Evolutionary conservation across 2,797 vertebrate species (phyloP).

Genomic region (Trichosurus vulpecula): DNA sequence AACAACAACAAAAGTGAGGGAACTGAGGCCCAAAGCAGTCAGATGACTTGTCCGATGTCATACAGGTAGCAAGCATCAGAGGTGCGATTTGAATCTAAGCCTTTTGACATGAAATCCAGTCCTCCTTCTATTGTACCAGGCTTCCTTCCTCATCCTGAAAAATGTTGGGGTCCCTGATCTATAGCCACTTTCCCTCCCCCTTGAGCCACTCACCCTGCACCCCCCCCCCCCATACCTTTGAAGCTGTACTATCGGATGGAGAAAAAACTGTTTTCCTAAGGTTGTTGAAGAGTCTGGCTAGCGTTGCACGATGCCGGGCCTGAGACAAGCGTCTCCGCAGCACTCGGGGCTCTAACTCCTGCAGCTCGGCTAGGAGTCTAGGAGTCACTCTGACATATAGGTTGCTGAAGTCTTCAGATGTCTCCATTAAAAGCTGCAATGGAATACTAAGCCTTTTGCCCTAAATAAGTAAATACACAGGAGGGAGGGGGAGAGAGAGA

Average conservation of each 20-base stretch:
- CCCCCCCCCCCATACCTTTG: constrained; percentile 82
- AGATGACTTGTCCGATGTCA: neutral
- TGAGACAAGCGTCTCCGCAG: constrained; percentile 80
- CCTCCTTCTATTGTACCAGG: too few species aligned
- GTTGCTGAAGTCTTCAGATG: constrained; percentile 58
- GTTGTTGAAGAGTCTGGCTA: constrained; percentile 82
- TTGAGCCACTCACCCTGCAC: neutral
- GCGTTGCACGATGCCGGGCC: constrained; percentile 80
- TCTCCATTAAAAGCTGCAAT: constrained; percentile 81
- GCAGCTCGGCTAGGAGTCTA: neutral
- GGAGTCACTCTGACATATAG: constrained; percentile 15
- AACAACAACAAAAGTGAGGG: neutral
- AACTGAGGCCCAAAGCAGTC: neutral
- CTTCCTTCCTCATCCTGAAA: neutral
- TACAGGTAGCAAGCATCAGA: neutral
- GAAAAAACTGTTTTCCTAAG: constrained; percentile 82
- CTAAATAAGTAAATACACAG: constrained; percentile 22
- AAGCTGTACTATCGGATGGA: constrained; percentile 76
- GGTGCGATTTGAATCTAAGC: neutral
- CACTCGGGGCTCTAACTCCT: constrained; percentile 67
- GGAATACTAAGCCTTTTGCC: constrained; percentile 32
- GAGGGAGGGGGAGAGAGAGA: neutral
- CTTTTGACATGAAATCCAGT: neutral
- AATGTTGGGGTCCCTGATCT: neutral
- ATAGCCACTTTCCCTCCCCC: neutral